These are phyloP conservation scores for Hermatobates lingyangjiaoensis DNA, from an alignment of 1,140 invertebrate species.

Conservation along the genomic window DNA sequence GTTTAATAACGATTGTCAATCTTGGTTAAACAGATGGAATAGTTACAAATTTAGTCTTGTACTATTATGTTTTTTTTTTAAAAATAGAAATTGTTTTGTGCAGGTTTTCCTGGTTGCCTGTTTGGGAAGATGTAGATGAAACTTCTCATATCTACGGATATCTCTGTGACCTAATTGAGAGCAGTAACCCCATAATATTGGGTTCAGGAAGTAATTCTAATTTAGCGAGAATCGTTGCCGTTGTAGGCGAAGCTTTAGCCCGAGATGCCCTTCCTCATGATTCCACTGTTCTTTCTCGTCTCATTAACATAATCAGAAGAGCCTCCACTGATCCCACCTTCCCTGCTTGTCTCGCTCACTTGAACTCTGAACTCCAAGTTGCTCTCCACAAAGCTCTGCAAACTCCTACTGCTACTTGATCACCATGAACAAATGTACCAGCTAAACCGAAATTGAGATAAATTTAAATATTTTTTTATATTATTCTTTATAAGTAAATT, in stretches of 20 bases:
- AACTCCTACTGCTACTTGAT: not conserved
- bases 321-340: constrained; percentile 64
- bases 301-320: constrained; percentile 55
- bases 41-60: not conserved
- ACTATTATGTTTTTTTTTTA: not conserved
- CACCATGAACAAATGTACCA: not conserved
- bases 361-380: constrained; percentile 61
- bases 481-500: too few relatives aligned
- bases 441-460: too few relatives aligned
- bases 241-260: constrained; percentile 75
- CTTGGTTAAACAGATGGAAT: constrained; percentile 1
- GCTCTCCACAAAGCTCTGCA: constrained; percentile 47
- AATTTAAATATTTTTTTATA: too few relatives aligned
- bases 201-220: constrained; percentile 73
- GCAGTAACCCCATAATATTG: constrained; percentile 68
- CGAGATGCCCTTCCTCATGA: constrained; percentile 57
- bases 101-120: constrained; percentile 84
- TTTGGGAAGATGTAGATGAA: constrained; percentile 88
- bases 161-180: constrained; percentile 85
- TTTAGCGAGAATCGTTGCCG: constrained; percentile 67
- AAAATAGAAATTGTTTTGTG: constrained; percentile 13
- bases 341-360: constrained; percentile 52
- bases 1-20: too few relatives aligned
- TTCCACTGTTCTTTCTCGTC: constrained; percentile 37
- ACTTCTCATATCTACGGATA: constrained; percentile 85